These are phyloP conservation scores for Zoanthus sociatus DNA, from an alignment of 92 coral and sea anemone genomes.

Conservation along the genomic window DNA sequence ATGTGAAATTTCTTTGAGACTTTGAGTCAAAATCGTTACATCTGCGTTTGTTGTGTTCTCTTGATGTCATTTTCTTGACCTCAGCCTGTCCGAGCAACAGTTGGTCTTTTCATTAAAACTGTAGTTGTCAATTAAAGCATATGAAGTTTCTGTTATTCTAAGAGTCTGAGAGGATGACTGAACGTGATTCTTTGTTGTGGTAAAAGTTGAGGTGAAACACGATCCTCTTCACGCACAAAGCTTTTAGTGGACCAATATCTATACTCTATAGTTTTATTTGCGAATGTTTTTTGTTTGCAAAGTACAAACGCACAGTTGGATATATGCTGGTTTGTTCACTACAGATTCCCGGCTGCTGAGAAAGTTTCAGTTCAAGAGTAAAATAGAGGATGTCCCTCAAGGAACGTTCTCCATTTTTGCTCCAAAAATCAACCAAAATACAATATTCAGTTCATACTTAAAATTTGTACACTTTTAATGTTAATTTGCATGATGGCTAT, in stretches of 20 bases:
- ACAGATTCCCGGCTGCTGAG: background rate
- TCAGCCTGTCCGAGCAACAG: background rate
- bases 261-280: background rate
- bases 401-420: background rate
- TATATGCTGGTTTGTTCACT: background rate
- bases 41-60: background rate
- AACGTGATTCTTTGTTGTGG: constrained; percentile 18
- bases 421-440: background rate
- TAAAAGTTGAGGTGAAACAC: constrained; percentile 21
- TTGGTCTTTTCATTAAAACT: constrained; percentile 37
- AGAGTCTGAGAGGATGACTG: background rate
- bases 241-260: constrained; percentile 9
- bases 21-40: background rate
- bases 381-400: background rate
- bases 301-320: background rate
- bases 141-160: constrained; percentile 8
- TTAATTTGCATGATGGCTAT: background rate
- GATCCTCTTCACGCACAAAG: constrained; percentile 16
- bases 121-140: background rate
- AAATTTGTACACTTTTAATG: background rate
- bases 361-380: background rate
- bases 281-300: background rate
- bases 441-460: background rate
- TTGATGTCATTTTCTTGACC: constrained; percentile 16
- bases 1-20: background rate